Base-by-base conservation (phyloP, 1,140 invertebrate genomes). In the Trachymyrmex septentrionalis region DNA sequence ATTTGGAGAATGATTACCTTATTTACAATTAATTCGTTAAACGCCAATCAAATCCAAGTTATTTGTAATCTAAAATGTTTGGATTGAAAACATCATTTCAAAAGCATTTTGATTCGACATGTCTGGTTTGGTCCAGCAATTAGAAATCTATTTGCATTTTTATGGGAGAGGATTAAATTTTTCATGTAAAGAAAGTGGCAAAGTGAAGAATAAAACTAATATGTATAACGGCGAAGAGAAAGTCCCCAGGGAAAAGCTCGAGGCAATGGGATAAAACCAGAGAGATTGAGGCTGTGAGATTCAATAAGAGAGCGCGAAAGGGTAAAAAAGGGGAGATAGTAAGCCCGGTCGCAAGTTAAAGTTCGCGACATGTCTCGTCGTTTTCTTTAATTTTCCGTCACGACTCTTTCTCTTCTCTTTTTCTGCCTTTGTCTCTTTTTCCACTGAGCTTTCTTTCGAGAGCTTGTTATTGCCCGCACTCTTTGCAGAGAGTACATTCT, bases 381-480 rank as follows among this genome's bases (percentile, higher is more conserved):
- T 44, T 34, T 75, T 86, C 67, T 55, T 89, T 89, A 78, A 88
- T 88, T 88, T 81, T 86, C 72, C 75, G 48, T 84, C 69, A 53
- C 59, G 50, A 38, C 27, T 44, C 14, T 55, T 19, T 24, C n/a
- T 6, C 27, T 30, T 27, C 63, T 12, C 5, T 44, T 12, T 21
- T 12, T 3, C 21, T 69, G 2, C 14, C 6, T 69, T 50, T 24
- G n/a, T 34, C n/a, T 71, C 50, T 24, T 69, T 34, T 27, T 16
- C n/a, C 30, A 19, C n/a, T 6, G 24, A 44, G 24, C 10, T 73
- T 61, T 59, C 53, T 73, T 50, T 71, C 48, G 7, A 72, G 67
- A 55, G 71, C 69, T 30, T 27, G 34, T 19, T 61, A 55, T 44
- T 44, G 9, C 55, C 24, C 16, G 80, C 53, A 38, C 44, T 34